A percentile compares a stretch with the other conserved stretches of the same genome.
phyloP scores from a whole-genome alignment of 1,140 invertebrate genomes.

The Lysiphlebus fabarum region DNA sequence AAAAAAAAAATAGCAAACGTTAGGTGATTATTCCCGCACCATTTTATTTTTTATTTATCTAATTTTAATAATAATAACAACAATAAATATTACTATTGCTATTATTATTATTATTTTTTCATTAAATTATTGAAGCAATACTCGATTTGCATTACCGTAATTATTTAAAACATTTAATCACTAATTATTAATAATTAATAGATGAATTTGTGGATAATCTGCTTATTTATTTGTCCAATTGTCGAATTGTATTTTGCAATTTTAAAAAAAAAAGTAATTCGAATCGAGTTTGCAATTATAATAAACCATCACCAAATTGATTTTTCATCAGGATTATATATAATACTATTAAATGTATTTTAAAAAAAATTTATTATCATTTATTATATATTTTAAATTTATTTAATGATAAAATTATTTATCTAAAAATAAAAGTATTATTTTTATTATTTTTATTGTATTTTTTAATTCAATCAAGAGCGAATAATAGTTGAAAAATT shows the following conservation, averaged over 20 bases:
- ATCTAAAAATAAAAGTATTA: too few species aligned
- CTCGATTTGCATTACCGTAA: conserved; percentile 41
- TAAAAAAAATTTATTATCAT: conserved; percentile 5
- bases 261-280: conserved; percentile 29
- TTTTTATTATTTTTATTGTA: too few species aligned
- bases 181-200: not conserved
- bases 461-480: too few species aligned
- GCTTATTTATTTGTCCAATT: not conserved
- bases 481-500: not conserved
- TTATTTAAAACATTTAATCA: too few species aligned
- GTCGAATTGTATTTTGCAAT: not conserved
- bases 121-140: conserved; percentile 24
- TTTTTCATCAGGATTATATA: conserved; percentile 10
- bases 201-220: not conserved
- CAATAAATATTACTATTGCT: conserved; percentile 31
- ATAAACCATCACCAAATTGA: conserved; percentile 40
- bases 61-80: too few species aligned
- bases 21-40: conserved; percentile 53
- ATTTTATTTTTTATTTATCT: conserved; percentile 39
- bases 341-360: conserved; percentile 26
- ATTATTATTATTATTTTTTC: too few species aligned
- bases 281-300: conserved; percentile 41
- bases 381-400: too few species aligned
- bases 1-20: conserved; percentile 47
- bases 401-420: too few species aligned